These are phyloP conservation scores for Stegana nigrithorax DNA, from an alignment of 2,888 invertebrate species.

Conservation along the genomic window DNA sequence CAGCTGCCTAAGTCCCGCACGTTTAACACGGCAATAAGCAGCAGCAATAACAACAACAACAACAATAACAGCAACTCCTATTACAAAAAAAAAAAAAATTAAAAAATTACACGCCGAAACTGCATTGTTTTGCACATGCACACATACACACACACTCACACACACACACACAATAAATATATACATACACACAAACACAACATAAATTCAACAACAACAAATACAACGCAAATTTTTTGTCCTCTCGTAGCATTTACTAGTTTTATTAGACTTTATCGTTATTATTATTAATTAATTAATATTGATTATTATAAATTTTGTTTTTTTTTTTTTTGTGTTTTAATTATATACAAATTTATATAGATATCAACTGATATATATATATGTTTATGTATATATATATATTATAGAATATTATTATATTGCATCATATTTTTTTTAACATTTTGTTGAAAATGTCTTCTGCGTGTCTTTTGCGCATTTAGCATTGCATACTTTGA, in stretches of 20 bases:
- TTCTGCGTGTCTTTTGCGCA: too few species aligned
- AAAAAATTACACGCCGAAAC: too few species aligned
- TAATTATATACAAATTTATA: background rate
- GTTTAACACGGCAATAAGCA: too few species aligned
- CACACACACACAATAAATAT: background rate
- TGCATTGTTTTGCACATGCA: background rate
- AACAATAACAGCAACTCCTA: background rate
- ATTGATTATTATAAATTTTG: slow-evolving; percentile 3
- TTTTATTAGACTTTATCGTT: slow-evolving; percentile 21
- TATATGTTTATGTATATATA: too few species aligned
- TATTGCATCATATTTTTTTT: too few species aligned
- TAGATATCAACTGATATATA: background rate
- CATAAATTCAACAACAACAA: slow-evolving; percentile 17
- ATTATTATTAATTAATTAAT: slow-evolving; percentile 14
- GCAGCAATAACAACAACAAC: background rate
- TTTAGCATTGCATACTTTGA: too few species aligned
- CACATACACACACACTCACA: background rate
- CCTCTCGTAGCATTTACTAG: slow-evolving; percentile 50
- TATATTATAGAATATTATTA: too few species aligned
- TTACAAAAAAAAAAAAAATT: background rate
- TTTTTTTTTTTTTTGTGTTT: background rate
- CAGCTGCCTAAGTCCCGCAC: slow-evolving; percentile 67
- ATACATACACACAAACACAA: background rate
- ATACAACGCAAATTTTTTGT: slow-evolving; percentile 17
- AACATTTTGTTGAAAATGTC: too few species aligned